A percentile compares a stretch with the other conserved stretches of the same genome.
phyloP scores from a whole-genome alignment of 1,140 invertebrate species.

The Linepithema humile region DNA sequence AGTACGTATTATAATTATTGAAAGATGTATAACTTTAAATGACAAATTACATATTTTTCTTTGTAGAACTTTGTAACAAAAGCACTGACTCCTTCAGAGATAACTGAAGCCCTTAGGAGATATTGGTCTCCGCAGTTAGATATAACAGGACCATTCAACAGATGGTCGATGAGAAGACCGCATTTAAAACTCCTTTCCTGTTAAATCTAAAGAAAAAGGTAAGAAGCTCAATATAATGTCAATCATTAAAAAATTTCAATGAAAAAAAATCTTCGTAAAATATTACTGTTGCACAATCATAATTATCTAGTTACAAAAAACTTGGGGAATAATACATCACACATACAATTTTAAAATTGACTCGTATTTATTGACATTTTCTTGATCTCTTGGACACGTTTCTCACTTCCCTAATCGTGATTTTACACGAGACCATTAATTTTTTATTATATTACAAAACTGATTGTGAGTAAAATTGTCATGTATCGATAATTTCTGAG shows the following conservation, averaged over 20 bases:
- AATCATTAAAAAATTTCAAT: background rate
- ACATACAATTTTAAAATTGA: conserved; percentile 62
- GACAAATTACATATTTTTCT: conserved; percentile 54
- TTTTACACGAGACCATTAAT: conserved; percentile 23
- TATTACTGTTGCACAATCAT: background rate
- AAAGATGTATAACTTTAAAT: background rate
- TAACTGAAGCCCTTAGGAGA: conserved; percentile 85
- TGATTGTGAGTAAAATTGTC: conserved; percentile 28
- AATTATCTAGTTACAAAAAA: background rate
- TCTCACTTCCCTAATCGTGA: conserved; percentile 31
- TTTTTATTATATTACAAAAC: conserved; percentile 59
- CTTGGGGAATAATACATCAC: background rate
- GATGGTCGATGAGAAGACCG: conserved; percentile 78
- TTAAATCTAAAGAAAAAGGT: conserved; percentile 62
- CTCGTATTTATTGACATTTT: conserved; percentile 70
- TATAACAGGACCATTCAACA: conserved; percentile 81
- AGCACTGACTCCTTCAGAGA: conserved; percentile 85
- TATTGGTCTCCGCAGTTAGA: conserved; percentile 84
- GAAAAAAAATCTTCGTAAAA: background rate
- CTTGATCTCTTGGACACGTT: conserved; percentile 50
- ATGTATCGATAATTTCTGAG: conserved; percentile 26
- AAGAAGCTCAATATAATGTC: conserved; percentile 42
- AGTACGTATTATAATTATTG: conserved; percentile 59
- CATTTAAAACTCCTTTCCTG: conserved; percentile 79
- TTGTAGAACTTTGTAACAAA: conserved; percentile 76